phyloP scores from a whole-genome alignment of 2,797 vertebrate species.

The Erpetoichthys calabaricus region DNA sequence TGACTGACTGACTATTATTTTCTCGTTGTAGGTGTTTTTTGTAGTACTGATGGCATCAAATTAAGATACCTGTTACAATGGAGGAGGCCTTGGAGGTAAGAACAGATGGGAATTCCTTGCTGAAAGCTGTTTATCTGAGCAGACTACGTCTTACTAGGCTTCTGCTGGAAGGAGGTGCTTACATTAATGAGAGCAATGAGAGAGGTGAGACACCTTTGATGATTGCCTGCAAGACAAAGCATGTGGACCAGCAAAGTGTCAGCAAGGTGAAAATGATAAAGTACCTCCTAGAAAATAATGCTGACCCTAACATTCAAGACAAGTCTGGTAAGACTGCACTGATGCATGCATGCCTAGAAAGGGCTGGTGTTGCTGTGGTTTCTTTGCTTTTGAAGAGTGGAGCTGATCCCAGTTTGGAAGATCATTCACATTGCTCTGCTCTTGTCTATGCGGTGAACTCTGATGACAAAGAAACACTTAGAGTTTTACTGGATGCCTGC shows the following conservation, averaged over 20 bases:
- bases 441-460: conserved; percentile 68
- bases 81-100: conserved; percentile 38
- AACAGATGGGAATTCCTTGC: conserved; percentile 64
- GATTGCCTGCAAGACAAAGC: conserved; percentile 71
- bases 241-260: conserved; percentile 63
- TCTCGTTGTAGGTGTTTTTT: too few relatives aligned
- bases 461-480: conserved; percentile 60
- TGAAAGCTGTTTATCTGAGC: conserved; percentile 73
- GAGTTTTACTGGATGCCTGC: conserved; percentile 57
- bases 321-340: conserved; percentile 73
- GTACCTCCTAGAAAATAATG: conserved; percentile 77
- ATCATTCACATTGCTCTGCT: conserved; percentile 62
- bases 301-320: conserved; percentile 87
- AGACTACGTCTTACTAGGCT: conserved; percentile 77
- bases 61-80: conserved; percentile 17
- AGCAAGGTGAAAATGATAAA: conserved; percentile 72
- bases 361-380: conserved; percentile 58
- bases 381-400: conserved; percentile 58
- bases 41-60: too few relatives aligned
- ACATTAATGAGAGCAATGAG: conserved; percentile 81
- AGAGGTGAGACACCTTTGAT: conserved; percentile 75
- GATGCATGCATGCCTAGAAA: conserved; percentile 75
- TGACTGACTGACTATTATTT: too few relatives aligned
- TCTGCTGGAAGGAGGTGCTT: conserved; percentile 76
- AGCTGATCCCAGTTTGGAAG: conserved; percentile 71